A percentile compares a stretch with the other conserved stretches of the same genome.
These are phyloP conservation scores for Oostethus manadensis DNA, from an alignment of 2,113 vertebrate species.

Conservation along the genomic window DNA sequence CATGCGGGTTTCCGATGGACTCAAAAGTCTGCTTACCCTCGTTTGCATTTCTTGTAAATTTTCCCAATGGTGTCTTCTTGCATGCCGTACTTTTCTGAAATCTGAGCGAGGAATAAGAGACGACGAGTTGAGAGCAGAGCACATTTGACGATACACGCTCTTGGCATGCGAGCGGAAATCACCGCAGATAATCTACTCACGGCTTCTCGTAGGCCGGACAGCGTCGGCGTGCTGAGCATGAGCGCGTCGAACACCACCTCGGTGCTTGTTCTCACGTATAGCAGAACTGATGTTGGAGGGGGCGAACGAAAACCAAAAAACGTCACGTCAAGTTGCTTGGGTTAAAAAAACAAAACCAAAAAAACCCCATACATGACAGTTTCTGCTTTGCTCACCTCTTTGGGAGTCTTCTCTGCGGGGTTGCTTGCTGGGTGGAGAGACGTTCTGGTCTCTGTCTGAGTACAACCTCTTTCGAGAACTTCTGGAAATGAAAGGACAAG, in stretches of 20 bases:
- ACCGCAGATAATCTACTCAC: slow-evolving; percentile 74
- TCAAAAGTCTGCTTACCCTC: slow-evolving; percentile 80
- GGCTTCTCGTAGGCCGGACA: slow-evolving; percentile 86
- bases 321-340: not conserved
- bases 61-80: slow-evolving; percentile 90
- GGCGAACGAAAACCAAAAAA: not conserved
- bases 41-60: slow-evolving; percentile 98
- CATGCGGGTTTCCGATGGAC: slow-evolving; percentile 4
- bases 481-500: slow-evolving; percentile 52
- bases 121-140: not conserved
- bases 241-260: slow-evolving; percentile 97
- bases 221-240: slow-evolving; percentile 89
- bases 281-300: slow-evolving; percentile 72
- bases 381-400: slow-evolving; percentile 75
- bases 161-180: no score
- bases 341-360: not conserved
- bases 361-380: no score
- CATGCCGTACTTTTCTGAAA: slow-evolving; percentile 96
- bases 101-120: slow-evolving; percentile 68
- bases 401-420: slow-evolving; percentile 79
- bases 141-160: no score
- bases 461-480: slow-evolving; percentile 80
- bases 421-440: slow-evolving; percentile 75
- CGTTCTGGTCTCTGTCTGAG: slow-evolving; percentile 70
- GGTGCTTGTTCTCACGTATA: slow-evolving; percentile 83